A percentile compares a stretch with the other conserved stretches of the same genome.
Conservation (phyloP, 1,140 invertebrate genomes). For the Eriosoma lanigerum region DNA sequence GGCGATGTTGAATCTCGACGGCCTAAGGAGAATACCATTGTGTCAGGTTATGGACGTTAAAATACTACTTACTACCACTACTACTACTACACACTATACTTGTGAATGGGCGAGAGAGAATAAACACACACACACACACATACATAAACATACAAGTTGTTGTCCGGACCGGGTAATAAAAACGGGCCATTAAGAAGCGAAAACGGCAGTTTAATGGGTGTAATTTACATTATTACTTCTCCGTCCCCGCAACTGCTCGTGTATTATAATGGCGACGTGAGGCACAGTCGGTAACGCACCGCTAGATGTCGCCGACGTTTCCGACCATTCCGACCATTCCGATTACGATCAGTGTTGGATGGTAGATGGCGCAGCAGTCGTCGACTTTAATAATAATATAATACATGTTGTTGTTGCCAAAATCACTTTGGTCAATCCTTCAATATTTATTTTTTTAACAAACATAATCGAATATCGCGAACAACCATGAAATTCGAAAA, state of each 20-base stretch:
- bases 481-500: no score
- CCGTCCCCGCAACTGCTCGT: conserved; percentile 18
- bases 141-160: conserved; percentile 33
- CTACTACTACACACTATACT: not conserved
- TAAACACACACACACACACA: not conserved
- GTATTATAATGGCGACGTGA: not conserved
- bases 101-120: conserved; percentile 34
- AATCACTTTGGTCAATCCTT: no score
- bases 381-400: no score
- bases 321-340: no score
- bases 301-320: conserved; percentile 23
- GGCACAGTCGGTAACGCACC: not conserved
- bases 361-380: no score
- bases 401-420: no score
- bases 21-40: conserved; percentile 40
- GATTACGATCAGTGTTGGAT: no score
- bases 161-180: conserved; percentile 50
- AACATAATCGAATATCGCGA: no score
- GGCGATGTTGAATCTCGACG: not conserved
- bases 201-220: conserved; percentile 51
- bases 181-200: conserved; percentile 50
- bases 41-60: conserved; percentile 47
- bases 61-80: conserved; percentile 28
- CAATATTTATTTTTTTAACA: no score
- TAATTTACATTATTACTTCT: conserved; percentile 47